phyloP scores from a whole-genome alignment of 2,113 vertebrate genomes.

The Thryonomys swinderianus region DNA sequence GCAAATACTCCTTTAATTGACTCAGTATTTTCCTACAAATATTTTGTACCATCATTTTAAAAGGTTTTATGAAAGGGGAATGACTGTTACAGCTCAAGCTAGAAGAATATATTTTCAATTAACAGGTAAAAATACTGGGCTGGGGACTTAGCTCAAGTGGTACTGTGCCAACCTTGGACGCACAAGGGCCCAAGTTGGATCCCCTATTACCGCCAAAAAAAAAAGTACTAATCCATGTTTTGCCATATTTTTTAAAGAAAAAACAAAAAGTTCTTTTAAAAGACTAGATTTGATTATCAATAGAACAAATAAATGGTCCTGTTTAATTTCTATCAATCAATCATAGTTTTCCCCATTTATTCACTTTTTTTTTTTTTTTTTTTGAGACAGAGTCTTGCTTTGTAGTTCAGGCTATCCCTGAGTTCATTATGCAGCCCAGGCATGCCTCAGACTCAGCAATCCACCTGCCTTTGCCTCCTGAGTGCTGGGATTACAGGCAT shows the following conservation, averaged over 20 bases:
- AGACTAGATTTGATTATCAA: conserved; percentile 18
- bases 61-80: neutral
- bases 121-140: conserved; percentile 50
- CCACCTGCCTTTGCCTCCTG: too few species aligned
- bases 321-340: neutral
- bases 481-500: too few species aligned
- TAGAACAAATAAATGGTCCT: neutral
- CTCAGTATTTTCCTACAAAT: conserved; percentile 45
- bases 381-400: too few species aligned
- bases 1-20: neutral
- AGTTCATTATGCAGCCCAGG: too few species aligned
- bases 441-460: too few species aligned
- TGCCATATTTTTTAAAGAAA: neutral
- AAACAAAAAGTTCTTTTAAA: neutral
- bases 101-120: conserved; percentile 46
- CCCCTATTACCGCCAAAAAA: too few species aligned
- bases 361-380: neutral
- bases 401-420: too few species aligned
- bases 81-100: neutral
- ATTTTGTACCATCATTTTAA: conserved; percentile 61
- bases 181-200: too few species aligned
- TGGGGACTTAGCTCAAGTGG: too few species aligned
- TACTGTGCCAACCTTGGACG: too few species aligned
- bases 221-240: conserved; percentile 12
- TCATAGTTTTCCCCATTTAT: neutral